Evolutionary conservation across 2,797 vertebrate genomes (phyloP).

Genomic region (Gadopsis bispinosus): DNA sequence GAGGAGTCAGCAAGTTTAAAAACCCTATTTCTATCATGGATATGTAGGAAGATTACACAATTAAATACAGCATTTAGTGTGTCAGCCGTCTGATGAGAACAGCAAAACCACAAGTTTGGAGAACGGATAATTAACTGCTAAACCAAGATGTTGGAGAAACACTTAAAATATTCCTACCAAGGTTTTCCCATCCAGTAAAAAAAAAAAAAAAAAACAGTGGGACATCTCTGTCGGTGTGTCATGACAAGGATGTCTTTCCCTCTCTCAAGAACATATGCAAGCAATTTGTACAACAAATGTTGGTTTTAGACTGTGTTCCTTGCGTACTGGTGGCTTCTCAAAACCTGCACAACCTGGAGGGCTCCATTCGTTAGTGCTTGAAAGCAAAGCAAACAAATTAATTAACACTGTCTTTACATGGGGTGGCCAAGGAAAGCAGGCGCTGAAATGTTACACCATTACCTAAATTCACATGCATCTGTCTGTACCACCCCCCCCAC

Average conservation of each 20-base stretch:
- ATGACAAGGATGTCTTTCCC: conserved; percentile 69
- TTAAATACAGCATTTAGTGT: conserved; percentile 39
- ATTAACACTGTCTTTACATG: conserved; percentile 89
- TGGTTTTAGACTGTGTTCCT: conserved; percentile 85
- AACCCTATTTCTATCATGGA: conserved; percentile 8
- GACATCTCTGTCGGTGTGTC: conserved; percentile 74
- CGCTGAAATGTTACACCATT: conserved; percentile 86
- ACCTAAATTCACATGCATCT: conserved; percentile 90
- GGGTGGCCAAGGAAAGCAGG: conserved; percentile 86
- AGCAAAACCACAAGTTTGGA: conserved; percentile 72
- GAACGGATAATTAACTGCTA: conserved; percentile 72
- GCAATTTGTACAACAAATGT: conserved; percentile 90
- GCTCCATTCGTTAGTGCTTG: conserved; percentile 83
- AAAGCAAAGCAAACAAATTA: conserved; percentile 92
- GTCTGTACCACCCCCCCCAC: conserved; percentile 64
- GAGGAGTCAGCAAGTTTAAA: background rate
- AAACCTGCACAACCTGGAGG: conserved; percentile 78
- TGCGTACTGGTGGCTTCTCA: conserved; percentile 83
- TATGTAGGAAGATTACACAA: conserved; percentile 34
- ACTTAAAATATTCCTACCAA: conserved; percentile 58
- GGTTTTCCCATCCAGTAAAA: conserved; percentile 55
- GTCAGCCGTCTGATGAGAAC: conserved; percentile 67
- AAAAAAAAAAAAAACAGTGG: conserved; percentile 45
- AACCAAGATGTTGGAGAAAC: conserved; percentile 66
- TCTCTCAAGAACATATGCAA: conserved; percentile 87